Base-by-base conservation (phyloP, 2,797 vertebrate species). In the Sebastes taczanowskii region DNA sequence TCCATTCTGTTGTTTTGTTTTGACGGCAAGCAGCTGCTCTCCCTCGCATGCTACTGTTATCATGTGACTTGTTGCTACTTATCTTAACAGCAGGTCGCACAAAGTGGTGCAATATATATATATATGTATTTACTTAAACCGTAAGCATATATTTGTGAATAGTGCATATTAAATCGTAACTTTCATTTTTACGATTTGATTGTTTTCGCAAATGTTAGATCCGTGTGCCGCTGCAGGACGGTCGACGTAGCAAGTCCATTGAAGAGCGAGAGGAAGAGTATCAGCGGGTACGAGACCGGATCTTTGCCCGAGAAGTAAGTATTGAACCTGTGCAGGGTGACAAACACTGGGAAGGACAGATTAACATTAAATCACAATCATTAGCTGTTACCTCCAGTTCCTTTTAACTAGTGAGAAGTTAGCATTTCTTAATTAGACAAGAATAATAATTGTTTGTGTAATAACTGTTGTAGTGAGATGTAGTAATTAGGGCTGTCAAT, bases 191-290 rank as follows among this genome's bases (percentile, higher is more conserved):
- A 2, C 25, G 1, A 32, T 46, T 20, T 63, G 1, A 9, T 74
- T 74, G 10, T 83, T 56, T 66, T 63, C 30, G 27, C 32, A 69
- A 81, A 78, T 95, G 79, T 90, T 95, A 99, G 98, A 99, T 99
- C 86, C 98, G 98, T 87, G 97, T 99, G 92, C 98, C 98, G 78
- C 96, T 99, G 93, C 98, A 99, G 96, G 98, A 99, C 86, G 98
- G 98, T 85, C 96, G 98, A 82, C 97, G 98, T 93, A 99, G 99
- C 95, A 99, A 99, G 95, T 99, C 99, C 81, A 99, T 99, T 90
- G 98, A 99, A 93, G 99, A 99, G 94, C 94, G 99, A 85, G 99
- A 99, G 91, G 99, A 99, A 78, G 99, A 99, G 87, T 99, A 99
- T 94, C 99, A 99, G 94, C 96, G 98, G 87, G 98, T 97, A 94